Percentiles rank a stretch among this genome's conserved stretches.
phyloP scores from a whole-genome alignment of 2,797 vertebrate species.

The Loris lydekkerianus region DNA sequence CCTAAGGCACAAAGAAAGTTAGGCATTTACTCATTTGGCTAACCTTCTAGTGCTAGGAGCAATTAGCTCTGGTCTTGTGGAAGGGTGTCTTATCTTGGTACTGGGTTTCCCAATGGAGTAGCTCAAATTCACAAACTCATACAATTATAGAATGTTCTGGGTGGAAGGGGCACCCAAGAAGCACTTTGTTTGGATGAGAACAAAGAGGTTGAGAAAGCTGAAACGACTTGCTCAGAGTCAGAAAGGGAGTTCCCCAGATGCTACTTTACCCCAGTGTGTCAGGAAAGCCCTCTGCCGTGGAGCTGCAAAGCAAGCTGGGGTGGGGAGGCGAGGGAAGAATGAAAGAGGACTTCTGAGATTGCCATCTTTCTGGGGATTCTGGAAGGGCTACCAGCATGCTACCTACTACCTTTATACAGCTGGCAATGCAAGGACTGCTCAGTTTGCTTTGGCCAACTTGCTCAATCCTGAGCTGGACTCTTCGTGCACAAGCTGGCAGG shows the following conservation, averaged over 20 bases:
- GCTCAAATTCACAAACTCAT: background rate
- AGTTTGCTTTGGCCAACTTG: background rate
- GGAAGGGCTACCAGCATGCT: background rate
- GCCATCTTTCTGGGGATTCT: background rate
- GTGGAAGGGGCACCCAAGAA: background rate
- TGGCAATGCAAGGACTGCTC: background rate
- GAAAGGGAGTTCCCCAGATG: background rate
- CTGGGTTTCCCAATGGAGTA: background rate
- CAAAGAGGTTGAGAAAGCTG: background rate
- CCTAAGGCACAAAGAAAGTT: background rate
- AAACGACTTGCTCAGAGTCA: background rate
- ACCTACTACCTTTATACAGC: background rate
- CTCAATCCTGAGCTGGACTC: background rate
- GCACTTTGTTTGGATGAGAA: background rate
- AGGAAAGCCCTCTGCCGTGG: background rate
- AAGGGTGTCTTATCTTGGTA: slow-evolving; percentile 25
- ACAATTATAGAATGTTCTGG: background rate
- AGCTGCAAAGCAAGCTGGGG: background rate
- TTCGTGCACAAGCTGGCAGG: background rate
- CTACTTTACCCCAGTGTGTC: background rate
- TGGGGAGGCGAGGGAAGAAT: background rate
- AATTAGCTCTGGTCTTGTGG: background rate
- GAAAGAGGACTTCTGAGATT: background rate
- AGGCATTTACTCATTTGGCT: background rate
- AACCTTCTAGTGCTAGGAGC: background rate